Percentiles rank a stretch among this genome's conserved stretches.
These are phyloP conservation scores for Agelas oroides DNA, from an alignment of 37 sponge, comb jelly and placozoan species.

Conservation along the genomic window DNA sequence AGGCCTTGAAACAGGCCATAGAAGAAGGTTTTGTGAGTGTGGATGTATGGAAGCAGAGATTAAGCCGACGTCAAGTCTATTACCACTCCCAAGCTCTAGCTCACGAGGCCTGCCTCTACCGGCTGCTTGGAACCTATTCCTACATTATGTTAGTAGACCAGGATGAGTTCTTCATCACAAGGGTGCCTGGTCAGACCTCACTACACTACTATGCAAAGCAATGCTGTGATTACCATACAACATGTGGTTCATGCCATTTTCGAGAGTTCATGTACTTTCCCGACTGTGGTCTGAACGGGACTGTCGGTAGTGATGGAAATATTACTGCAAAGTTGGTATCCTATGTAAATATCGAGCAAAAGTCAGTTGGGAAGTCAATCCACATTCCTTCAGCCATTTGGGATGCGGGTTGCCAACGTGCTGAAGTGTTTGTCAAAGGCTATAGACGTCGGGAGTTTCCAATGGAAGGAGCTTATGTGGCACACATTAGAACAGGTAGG, in stretches of 20 bases:
- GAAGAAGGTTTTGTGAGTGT: neutral
- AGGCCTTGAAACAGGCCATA: neutral
- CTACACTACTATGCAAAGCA: neutral
- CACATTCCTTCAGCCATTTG: neutral
- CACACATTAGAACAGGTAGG: constrained; percentile 9
- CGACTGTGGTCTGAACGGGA: constrained; percentile 10
- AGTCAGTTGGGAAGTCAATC: neutral
- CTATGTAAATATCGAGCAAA: neutral
- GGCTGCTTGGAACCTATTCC: neutral
- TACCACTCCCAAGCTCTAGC: constrained; percentile 20
- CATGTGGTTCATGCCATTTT: constrained; percentile 6
- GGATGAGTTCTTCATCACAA: constrained; percentile 19
- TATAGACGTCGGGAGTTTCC: neutral
- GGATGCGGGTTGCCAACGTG: no score
- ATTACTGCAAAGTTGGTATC: neutral
- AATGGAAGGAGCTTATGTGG: neutral
- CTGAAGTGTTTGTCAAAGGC: no score
- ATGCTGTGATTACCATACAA: neutral
- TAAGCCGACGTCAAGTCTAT: neutral
- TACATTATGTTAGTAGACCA: constrained; percentile 4
- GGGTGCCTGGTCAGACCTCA: neutral
- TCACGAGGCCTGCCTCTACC: constrained; percentile 17
- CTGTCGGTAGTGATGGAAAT: neutral
- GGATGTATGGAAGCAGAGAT: neutral
- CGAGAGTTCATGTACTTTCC: neutral